phyloP scores from a whole-genome alignment of 2,888 invertebrate species.

The Scotopteryx bipunctaria region DNA sequence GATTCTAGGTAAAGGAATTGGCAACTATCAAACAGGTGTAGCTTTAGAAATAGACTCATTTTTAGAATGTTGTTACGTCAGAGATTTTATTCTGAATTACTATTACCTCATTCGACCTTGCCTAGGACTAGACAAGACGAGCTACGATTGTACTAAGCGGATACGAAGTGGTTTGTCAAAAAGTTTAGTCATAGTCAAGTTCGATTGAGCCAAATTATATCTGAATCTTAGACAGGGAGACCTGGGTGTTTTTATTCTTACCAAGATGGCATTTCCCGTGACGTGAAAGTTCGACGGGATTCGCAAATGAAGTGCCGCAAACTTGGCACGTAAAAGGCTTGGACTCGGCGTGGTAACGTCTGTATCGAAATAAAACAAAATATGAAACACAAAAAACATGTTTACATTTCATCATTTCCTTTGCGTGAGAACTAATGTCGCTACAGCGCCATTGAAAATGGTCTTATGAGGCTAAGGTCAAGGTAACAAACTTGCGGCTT shows the following conservation, averaged over 20 bases:
- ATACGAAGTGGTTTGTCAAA: too few relatives aligned
- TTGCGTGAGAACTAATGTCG: conserved; percentile 1
- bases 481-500: not conserved
- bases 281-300: conserved; percentile 89
- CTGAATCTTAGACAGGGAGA: too few relatives aligned
- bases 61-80: not conserved
- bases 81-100: too few relatives aligned
- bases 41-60: too few relatives aligned
- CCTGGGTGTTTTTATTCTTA: conserved; percentile 58
- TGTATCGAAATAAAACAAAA: conserved; percentile 41
- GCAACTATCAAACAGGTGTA: too few relatives aligned
- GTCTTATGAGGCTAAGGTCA: conserved; percentile 4
- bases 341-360: conserved; percentile 92
- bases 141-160: too few relatives aligned
- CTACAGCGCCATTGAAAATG: not conserved
- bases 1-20: too few relatives aligned
- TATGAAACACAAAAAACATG: conserved; percentile 19
- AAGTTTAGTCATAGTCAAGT: too few relatives aligned
- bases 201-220: too few relatives aligned
- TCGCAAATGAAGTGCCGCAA: conserved; percentile 92
- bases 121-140: too few relatives aligned
- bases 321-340: conserved; percentile 93
- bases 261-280: conserved; percentile 94
- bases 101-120: too few relatives aligned
- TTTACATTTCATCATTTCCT: not conserved